phyloP scores from a whole-genome alignment of 2,113 vertebrate species.

The Poeciliopsis retropinna region DNA sequence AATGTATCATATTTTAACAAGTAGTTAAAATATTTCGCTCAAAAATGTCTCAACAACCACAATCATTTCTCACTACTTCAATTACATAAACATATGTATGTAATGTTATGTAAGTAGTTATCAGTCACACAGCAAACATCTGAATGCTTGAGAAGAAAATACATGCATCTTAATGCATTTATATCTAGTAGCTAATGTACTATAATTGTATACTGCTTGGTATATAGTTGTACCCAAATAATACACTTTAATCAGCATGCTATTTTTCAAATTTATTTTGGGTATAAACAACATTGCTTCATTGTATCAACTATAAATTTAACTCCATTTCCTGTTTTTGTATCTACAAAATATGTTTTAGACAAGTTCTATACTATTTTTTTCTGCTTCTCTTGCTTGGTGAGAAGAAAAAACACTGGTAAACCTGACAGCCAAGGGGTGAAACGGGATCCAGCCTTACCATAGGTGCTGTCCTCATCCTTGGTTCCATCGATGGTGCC shows the following conservation, averaged over 20 bases:
- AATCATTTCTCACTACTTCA: not conserved
- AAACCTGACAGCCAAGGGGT: no score
- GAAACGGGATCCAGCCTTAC: slow-evolving; percentile 38
- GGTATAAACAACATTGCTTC: not conserved
- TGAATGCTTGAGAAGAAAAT: not conserved
- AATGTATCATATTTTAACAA: no score
- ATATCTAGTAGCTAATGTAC: not conserved
- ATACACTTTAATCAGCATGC: not conserved
- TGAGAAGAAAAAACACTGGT: not conserved
- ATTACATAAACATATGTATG: not conserved
- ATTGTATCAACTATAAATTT: not conserved
- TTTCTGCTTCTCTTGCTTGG: not conserved
- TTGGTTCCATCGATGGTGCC: slow-evolving; percentile 97
- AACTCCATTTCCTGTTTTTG: not conserved
- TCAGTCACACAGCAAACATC: not conserved
- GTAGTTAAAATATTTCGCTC: not conserved
- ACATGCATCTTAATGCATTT: not conserved
- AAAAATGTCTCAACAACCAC: not conserved
- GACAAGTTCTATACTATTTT: not conserved
- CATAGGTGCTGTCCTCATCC: slow-evolving; percentile 90
- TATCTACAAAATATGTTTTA: not conserved
- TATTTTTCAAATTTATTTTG: not conserved
- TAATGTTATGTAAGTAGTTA: not conserved
- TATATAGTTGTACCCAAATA: not conserved
- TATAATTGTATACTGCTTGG: not conserved